Evolutionary conservation across 2,797 vertebrate genomes (phyloP), one percentile per base, ranked within the genome.

Genomic region (Acomys russatus): DNA sequence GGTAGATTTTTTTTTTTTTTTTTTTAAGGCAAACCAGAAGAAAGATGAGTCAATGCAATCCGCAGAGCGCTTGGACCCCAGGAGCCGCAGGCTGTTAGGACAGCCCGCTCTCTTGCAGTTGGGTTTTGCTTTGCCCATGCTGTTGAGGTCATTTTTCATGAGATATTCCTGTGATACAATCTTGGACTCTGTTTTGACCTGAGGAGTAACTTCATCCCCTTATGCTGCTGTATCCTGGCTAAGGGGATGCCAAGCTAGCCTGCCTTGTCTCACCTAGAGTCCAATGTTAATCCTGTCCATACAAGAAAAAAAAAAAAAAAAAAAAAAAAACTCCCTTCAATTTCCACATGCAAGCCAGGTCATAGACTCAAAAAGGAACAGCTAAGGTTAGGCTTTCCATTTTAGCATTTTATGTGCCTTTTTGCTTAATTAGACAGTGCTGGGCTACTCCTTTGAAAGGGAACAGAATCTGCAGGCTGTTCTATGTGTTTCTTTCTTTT

Each of bases 121-220:
- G 87, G 17, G 28, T 64, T 92, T 64, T 9, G 20, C 80, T 83
- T 94, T 89, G 20, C 38, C 56, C 2, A 35, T n/a, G 38, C 54
- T 54, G 63, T 33, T 93, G 77, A 94, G 35, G 30, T 56, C 51
- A 91, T 87, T 90, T 92, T 94, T 86, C 61, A 15, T 73, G 35
- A 85, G 74, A 25, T 38, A 84, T 88, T 59, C 80, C 70, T 80
- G 38, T 70, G 68, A 83, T 6, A 14, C 90, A 63, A 66, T 84
- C 61, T n/a, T 22, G 56, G 20, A n/a, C 51, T 95, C 94, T 33
- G 59, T 64, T 88, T 71, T 66, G 64, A 28, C 17, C 18, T 79
- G 44, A 14, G 28, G n/a, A 70, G 56, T 33, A 78, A 33, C 51
- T 9, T 56, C 51, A 80, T 71, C 68, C 44, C 38, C 10, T 38